A percentile compares a stretch with the other conserved stretches of the same genome.
These are phyloP conservation scores for Drosophila sechellia DNA, from an alignment of 1,140 invertebrate species.

Conservation along the genomic window DNA sequence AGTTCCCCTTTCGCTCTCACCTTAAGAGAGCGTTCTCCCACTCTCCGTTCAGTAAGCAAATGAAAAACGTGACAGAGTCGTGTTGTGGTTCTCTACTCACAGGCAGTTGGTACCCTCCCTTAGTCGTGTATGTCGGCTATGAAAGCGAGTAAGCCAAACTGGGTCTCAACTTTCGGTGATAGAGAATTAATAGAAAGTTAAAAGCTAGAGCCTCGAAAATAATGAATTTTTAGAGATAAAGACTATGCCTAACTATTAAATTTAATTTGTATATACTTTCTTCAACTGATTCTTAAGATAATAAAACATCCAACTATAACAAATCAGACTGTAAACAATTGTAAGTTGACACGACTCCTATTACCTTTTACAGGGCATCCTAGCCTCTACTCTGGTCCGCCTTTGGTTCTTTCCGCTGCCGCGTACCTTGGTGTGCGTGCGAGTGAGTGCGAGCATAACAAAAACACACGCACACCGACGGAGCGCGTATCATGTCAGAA, in stretches of 20 bases:
- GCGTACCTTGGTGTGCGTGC: slow-evolving; percentile 27
- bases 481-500: slow-evolving; percentile 70
- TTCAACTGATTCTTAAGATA: no score
- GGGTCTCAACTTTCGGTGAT: no score
- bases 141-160: not conserved
- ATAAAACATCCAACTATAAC: no score
- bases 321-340: no score
- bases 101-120: slow-evolving; percentile 35
- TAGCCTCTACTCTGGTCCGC: not conserved
- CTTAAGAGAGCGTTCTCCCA: slow-evolving; percentile 24
- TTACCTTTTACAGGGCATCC: slow-evolving; percentile 13
- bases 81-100: slow-evolving; percentile 65
- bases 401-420: slow-evolving; percentile 24
- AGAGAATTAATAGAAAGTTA: no score
- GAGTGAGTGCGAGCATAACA: slow-evolving; percentile 53
- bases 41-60: slow-evolving; percentile 35
- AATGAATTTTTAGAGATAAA: no score
- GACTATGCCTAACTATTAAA: no score
- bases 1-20: slow-evolving; percentile 1
- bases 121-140: not conserved
- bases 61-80: slow-evolving; percentile 76
- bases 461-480: slow-evolving; percentile 54
- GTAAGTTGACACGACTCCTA: no score
- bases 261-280: no score
- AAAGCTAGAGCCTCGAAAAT: no score